Percentiles rank a stretch among this genome's conserved stretches.
Conservation (phyloP, 2,113 vertebrate genomes). For the Oplegnathus fasciatus region DNA sequence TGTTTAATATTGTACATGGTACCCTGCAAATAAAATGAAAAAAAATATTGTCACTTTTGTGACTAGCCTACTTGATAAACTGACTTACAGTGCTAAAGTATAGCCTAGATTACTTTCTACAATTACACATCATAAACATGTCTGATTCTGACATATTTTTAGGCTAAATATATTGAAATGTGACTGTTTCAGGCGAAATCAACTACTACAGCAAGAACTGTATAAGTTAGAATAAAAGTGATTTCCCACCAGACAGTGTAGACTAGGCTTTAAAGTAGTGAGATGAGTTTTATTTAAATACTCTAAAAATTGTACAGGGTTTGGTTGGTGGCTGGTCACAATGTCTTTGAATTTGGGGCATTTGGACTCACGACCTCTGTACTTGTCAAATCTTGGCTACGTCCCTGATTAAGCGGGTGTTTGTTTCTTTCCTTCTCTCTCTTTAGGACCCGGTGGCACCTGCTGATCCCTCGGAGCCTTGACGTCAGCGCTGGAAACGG, state of each 20-base stretch:
- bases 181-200: no score
- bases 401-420: neutral
- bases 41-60: no score
- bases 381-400: neutral
- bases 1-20: no score
- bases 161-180: no score
- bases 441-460: constrained; percentile 74
- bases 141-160: no score
- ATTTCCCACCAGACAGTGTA: neutral
- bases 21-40: no score
- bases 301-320: neutral
- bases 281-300: neutral
- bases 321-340: neutral
- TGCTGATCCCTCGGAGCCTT: constrained; percentile 55
- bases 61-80: no score
- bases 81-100: no score
- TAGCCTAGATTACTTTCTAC: no score
- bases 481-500: constrained; percentile 69
- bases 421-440: neutral
- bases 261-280: neutral
- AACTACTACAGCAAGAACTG: neutral
- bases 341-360: neutral
- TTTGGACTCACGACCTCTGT: neutral
- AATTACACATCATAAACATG: no score
- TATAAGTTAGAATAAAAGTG: neutral